These are phyloP conservation scores for Acipenser ruthenus DNA, from an alignment of 2,797 vertebrate species.

Conservation along the genomic window DNA sequence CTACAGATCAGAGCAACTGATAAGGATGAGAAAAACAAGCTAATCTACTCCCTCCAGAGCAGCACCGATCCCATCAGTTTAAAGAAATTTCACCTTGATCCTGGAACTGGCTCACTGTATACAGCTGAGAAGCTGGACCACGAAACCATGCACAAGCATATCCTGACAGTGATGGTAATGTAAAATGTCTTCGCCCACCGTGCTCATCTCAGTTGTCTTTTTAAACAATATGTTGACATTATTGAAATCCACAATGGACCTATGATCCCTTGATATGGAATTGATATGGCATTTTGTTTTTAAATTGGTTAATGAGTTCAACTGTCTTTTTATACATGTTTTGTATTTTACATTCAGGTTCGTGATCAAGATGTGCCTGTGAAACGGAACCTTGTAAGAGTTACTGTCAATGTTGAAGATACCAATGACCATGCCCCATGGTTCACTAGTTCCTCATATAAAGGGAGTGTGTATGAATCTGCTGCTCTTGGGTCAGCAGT, in stretches of 20 bases:
- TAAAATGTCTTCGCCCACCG: not conserved
- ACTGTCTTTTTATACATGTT: not conserved
- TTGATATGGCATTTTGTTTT: not conserved
- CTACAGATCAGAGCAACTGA: slow-evolving; percentile 80
- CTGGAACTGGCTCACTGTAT: slow-evolving; percentile 77
- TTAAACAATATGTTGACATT: not conserved
- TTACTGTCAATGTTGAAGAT: slow-evolving; percentile 82
- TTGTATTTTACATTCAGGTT: slow-evolving; percentile 55
- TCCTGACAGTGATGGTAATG: slow-evolving; percentile 88
- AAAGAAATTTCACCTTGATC: slow-evolving; percentile 88
- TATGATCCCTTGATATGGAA: too few species aligned
- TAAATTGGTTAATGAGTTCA: too few species aligned
- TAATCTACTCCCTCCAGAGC: slow-evolving; percentile 88
- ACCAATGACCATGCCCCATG: slow-evolving; percentile 89
- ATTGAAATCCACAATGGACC: too few species aligned
- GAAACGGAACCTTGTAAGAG: slow-evolving; percentile 85
- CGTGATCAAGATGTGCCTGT: slow-evolving; percentile 96
- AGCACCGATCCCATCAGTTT: slow-evolving; percentile 87
- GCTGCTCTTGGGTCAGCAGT: slow-evolving; percentile 81
- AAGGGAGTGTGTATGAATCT: slow-evolving; percentile 81
- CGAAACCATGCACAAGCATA: slow-evolving; percentile 80
- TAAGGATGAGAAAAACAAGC: slow-evolving; percentile 92
- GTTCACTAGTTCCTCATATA: slow-evolving; percentile 82
- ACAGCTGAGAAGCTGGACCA: slow-evolving; percentile 84
- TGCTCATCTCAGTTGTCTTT: slow-evolving; percentile 8